phyloP scores from a whole-genome alignment of 1,140 invertebrate species.

The Dolichoris vasculosae region DNA sequence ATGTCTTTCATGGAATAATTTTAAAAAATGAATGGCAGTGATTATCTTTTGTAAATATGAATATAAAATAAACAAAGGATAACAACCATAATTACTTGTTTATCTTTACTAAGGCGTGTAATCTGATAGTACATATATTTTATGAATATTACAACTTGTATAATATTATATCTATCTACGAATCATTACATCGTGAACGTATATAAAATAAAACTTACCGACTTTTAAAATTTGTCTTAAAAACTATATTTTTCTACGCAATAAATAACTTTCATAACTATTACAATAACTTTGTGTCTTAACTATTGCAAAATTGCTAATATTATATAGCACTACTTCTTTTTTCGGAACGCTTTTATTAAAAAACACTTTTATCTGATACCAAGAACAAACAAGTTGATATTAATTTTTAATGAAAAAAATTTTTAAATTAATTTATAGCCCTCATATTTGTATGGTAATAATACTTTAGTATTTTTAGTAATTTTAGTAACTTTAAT shows the following conservation, averaged over 20 bases:
- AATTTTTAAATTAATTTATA: too few relatives aligned
- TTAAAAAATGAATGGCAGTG: neutral
- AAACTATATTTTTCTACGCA: constrained; percentile 12
- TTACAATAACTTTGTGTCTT: neutral
- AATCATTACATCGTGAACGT: constrained; percentile 29
- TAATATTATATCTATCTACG: constrained; percentile 19
- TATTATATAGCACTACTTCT: neutral
- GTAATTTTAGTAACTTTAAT: too few relatives aligned
- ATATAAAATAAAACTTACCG: constrained; percentile 23
- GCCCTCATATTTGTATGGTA: too few relatives aligned
- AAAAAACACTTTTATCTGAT: neutral
- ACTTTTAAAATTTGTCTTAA: constrained; percentile 4
- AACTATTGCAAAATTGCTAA: neutral
- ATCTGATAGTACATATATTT: constrained; percentile 7
- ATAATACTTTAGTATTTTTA: too few relatives aligned
- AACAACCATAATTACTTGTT: constrained; percentile 22
- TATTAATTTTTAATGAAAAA: too few relatives aligned
- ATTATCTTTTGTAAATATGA: neutral
- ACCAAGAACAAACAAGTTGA: too few relatives aligned
- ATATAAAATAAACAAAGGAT: neutral
- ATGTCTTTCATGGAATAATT: neutral
- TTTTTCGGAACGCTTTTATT: neutral
- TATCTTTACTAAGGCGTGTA: neutral
- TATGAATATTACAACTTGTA: constrained; percentile 20
- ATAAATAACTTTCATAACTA: constrained; percentile 17